Evolutionary conservation across 2,797 vertebrate species (phyloP), one percentile per base, ranked within the genome.

Genomic region (Mormyrus proboscirostris): DNA sequence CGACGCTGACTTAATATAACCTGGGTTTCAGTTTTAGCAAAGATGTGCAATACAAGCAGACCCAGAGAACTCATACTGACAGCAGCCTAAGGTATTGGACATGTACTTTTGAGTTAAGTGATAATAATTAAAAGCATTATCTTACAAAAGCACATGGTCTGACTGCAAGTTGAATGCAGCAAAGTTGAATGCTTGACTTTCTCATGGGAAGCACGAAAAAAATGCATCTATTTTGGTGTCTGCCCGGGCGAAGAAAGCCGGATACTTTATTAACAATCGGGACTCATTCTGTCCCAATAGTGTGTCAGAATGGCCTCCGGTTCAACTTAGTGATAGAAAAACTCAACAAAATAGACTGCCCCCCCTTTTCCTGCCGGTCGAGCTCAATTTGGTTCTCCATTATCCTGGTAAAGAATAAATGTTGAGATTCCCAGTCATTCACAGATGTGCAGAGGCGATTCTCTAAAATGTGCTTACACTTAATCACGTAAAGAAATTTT

Each of bases 111-210:
- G 33, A 79, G 44, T 79, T 44, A 79, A 6, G 0, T 2, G 2
- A 79, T 79, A 19, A 44, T 79, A 79, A 79, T 79, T 79, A 44
- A 44, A 79, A 79, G 33, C 14, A 12, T 44, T 44, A 44, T 38
- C 73, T 79, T 19, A 19, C 2, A 79, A 79, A 44, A 79, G 29
- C 10, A 69, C 10, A 29, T 69, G 65, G 65, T 69, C 10, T 14
- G 65, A 33, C 65, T 14, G 29, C 65, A 33, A 69, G 29, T 14
- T 69, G 65, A 82, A 41, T 29, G 7, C 14, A 7, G 44, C 38
- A 82, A 47, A 47, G 76, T 82, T 82, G 41, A 82, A 47, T 82
- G 19, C n/a, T 82, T 49, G n/a, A 85, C n/a, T 85, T 85, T 25
- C 16, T 29, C 83, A 50, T 53, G 83, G 47, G 83, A 85, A 85